Evolutionary conservation across 1,140 invertebrate species (phyloP).

Genomic region (Helicoverpa armigera): DNA sequence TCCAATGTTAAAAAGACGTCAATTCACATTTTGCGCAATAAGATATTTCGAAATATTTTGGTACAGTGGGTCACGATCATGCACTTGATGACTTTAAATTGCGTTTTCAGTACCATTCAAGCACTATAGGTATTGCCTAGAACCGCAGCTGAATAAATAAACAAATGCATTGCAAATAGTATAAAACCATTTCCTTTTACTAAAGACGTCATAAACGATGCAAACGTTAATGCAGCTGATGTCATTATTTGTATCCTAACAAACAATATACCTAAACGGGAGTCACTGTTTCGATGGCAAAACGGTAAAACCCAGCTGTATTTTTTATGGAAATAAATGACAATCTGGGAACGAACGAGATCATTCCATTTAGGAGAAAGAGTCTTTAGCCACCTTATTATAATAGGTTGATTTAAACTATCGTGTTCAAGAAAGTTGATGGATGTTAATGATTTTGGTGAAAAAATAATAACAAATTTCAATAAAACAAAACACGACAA

Average conservation of each 20-base stretch:
- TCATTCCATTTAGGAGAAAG: too few species aligned
- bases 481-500: neutral
- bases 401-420: too few species aligned
- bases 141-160: neutral
- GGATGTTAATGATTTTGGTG: too few species aligned
- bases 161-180: neutral
- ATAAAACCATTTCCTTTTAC: neutral
- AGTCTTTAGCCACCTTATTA: too few species aligned
- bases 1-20: constrained; percentile 26
- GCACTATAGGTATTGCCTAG: neutral
- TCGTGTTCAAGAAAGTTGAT: too few species aligned
- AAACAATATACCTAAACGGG: too few species aligned
- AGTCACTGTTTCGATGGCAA: too few species aligned
- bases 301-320: too few species aligned
- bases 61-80: neutral
- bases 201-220: neutral
- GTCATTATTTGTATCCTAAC: too few species aligned
- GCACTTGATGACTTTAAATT: constrained; percentile 35
- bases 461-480: neutral
- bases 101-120: constrained; percentile 5
- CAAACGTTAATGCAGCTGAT: neutral
- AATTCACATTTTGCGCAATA: constrained; percentile 9
- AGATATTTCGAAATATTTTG: constrained; percentile 29
- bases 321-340: too few species aligned
- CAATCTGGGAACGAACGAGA: too few species aligned